A percentile compares a stretch with the other conserved stretches of the same genome.
Conservation (phyloP, 2,888 invertebrate species). For the Ferrisia virgata region DNA sequence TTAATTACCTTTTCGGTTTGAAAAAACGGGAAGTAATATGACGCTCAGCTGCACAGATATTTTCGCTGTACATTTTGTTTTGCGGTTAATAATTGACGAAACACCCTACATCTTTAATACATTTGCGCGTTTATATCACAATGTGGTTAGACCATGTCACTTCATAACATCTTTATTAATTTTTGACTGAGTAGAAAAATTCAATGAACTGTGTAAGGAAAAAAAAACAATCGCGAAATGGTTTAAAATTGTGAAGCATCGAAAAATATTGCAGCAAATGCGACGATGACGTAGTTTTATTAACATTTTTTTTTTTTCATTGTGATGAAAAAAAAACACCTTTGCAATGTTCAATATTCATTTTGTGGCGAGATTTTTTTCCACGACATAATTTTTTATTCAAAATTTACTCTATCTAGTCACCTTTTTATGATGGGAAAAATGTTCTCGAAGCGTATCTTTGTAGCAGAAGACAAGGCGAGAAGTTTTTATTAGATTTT, state of each 20-base stretch:
- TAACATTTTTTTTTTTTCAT: background rate
- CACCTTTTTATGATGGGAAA: background rate
- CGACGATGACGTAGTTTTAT: too few relatives aligned
- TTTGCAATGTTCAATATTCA: background rate
- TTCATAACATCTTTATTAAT: constrained; percentile 31
- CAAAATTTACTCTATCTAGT: constrained; percentile 18
- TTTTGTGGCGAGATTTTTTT: constrained; percentile 22
- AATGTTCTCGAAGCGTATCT: background rate
- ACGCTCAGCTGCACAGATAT: too few relatives aligned
- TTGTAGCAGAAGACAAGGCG: background rate
- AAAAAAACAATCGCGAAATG: constrained; percentile 25
- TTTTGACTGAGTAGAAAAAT: constrained; percentile 28
- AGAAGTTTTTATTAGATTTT: background rate
- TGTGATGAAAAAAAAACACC: background rate
- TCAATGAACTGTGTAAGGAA: constrained; percentile 34
- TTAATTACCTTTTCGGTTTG: too few relatives aligned
- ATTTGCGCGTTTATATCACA: background rate
- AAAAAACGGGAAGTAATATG: background rate
- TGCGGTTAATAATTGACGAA: background rate
- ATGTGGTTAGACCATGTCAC: background rate
- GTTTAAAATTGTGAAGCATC: constrained; percentile 27
- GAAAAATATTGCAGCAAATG: background rate
- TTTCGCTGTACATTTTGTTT: background rate
- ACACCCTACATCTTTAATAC: background rate
- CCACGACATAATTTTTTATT: constrained; percentile 14